Percentiles rank a stretch among this genome's conserved stretches.
These are phyloP conservation scores for Phrynosoma platyrhinos DNA, from an alignment of 2,113 vertebrate genomes.

Conservation along the genomic window DNA sequence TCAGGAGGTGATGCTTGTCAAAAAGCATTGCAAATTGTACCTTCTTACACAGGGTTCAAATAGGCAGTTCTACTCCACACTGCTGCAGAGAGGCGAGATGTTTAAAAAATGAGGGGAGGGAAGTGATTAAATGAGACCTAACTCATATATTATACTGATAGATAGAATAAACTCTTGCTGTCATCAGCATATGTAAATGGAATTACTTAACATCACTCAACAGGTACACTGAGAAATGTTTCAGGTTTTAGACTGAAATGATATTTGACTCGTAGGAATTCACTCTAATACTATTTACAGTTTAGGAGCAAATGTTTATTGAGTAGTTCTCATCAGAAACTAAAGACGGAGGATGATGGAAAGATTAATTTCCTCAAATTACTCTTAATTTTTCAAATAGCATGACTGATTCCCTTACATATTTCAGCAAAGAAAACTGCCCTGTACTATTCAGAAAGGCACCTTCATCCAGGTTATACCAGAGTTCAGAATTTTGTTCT, in stretches of 20 bases:
- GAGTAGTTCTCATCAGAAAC: constrained; percentile 18
- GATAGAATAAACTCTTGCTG: not conserved
- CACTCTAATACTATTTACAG: constrained; percentile 42
- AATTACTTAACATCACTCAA: not conserved
- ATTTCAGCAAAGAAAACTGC: constrained; percentile 23
- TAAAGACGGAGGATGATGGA: constrained; percentile 43
- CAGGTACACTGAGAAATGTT: constrained; percentile 27
- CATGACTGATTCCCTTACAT: not conserved
- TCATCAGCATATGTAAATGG: too few relatives aligned
- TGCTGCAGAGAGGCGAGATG: not conserved
- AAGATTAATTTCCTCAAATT: constrained; percentile 44
- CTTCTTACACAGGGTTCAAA: not conserved
- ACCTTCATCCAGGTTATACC: constrained; percentile 8
- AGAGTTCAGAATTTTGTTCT: constrained; percentile 37
- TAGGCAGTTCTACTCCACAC: not conserved
- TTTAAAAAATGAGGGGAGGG: not conserved
- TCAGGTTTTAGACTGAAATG: constrained; percentile 33
- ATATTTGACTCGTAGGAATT: not conserved
- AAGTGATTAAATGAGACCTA: not conserved
- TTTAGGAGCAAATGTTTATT: not conserved
- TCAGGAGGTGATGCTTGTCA: not conserved
- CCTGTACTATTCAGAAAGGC: constrained; percentile 23
- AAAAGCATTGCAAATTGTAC: not conserved
- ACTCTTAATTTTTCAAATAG: constrained; percentile 28
- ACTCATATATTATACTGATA: not conserved